Conservation (phyloP, 2,113 vertebrate genomes). For the Triplophysa rosa region DNA sequence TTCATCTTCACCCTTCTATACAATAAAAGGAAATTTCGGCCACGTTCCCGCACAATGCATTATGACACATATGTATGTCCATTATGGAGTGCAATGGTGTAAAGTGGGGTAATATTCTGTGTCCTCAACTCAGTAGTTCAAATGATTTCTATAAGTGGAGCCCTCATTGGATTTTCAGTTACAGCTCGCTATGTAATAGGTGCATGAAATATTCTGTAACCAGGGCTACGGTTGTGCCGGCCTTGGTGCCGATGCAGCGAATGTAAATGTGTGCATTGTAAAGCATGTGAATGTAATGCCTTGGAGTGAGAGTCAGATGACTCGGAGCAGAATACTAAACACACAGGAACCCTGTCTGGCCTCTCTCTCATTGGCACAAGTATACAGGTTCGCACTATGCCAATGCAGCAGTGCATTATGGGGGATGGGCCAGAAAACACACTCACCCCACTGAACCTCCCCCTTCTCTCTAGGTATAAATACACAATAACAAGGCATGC, state of each 20-base stretch:
- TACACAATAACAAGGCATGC: slow-evolving; percentile 36
- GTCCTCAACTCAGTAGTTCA: too few relatives aligned
- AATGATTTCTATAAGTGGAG: slow-evolving; percentile 6
- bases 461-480: slow-evolving; percentile 3
- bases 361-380: slow-evolving; percentile 14
- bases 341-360: slow-evolving; percentile 24
- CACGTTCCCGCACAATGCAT: slow-evolving; percentile 1
- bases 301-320: not conserved
- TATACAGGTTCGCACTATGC: not conserved
- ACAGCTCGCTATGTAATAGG: slow-evolving; percentile 24
- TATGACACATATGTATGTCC: not conserved
- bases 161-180: slow-evolving; percentile 30
- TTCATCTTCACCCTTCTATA: not conserved
- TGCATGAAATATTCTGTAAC: slow-evolving; percentile 51
- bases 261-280: not conserved
- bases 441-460: not conserved
- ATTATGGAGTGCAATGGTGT: not conserved
- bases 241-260: not conserved
- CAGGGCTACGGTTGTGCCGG: slow-evolving; percentile 39
- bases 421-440: slow-evolving; percentile 14
- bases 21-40: not conserved
- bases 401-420: not conserved
- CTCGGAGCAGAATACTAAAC: slow-evolving; percentile 51
- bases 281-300: not conserved
- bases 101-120: not conserved